Percentiles rank a stretch among this genome's conserved stretches.
phyloP scores from a whole-genome alignment of 2,113 vertebrate genomes.

The Orycteropus afer region DNA sequence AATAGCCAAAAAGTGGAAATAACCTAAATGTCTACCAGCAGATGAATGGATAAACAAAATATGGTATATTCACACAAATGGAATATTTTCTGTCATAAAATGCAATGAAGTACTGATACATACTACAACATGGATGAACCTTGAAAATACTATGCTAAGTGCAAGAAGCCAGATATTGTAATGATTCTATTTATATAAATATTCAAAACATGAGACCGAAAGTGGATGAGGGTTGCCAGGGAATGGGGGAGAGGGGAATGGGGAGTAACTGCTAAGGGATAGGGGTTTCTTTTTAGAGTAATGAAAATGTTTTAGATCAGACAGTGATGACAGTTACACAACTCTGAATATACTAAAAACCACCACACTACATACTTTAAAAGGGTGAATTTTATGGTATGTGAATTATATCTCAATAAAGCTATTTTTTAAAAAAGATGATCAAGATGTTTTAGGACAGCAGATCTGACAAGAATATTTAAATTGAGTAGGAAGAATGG shows the following conservation, averaged over 20 bases:
- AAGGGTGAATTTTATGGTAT: constrained; percentile 11
- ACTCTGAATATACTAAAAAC: constrained; percentile 10
- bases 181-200: constrained; percentile 44
- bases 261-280: background rate
- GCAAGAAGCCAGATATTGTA: constrained; percentile 45
- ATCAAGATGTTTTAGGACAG: constrained; percentile 28
- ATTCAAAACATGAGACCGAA: constrained; percentile 19
- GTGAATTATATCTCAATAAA: constrained; percentile 48
- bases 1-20: constrained; percentile 19
- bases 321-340: background rate
- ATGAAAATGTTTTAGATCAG: constrained; percentile 12
- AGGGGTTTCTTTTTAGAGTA: background rate
- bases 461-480: background rate
- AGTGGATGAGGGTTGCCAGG: background rate
- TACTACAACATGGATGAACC: background rate
- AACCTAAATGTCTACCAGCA: background rate
- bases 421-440: constrained; percentile 50
- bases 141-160: constrained; percentile 18
- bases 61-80: background rate
- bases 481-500: constrained; percentile 4
- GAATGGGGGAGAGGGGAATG: background rate
- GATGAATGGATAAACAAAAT: constrained; percentile 2
- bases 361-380: background rate
- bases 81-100: constrained; percentile 10
- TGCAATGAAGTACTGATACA: background rate